Evolutionary conservation across 2,113 vertebrate genomes (phyloP), one percentile per base, ranked within the genome.

Genomic region (Pollachius pollachius): DNA sequence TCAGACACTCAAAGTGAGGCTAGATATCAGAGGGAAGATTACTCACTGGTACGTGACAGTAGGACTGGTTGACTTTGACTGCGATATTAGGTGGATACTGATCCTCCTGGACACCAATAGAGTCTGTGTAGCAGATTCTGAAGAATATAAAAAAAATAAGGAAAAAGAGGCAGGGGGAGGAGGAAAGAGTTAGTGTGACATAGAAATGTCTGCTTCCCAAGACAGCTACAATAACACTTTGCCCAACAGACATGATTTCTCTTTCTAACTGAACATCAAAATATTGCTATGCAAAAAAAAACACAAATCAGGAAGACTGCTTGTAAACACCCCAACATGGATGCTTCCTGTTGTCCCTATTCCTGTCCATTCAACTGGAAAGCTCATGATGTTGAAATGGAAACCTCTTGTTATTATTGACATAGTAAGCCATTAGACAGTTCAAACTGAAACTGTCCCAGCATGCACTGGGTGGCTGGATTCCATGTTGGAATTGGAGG

Each of bases 41-140:
- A 84, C 96, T 94, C 80, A 99, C 97, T 70, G 97, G 97, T 71
- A 99, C 97, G 0, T 97, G 98, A 93, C 97, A 99, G 90, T 97
- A 98, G 80, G 95, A 97, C 83, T 98, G 96, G 86, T 99, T 99
- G 74, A 99, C 97, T 91, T 97, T 99, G 77, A 99, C 95, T 0
- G 97, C 96, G 2, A 99, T 95, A 87, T 99, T 97, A 8, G 97
- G 97, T 17, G 97, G 97, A 86, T 99, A 99, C 85, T 99, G 97
- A 86, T 99, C 97, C 88, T 99, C 97, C 88, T 99, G 96, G 27
- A 95, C 93, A 72, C 93, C 93, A 67, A 94, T 96, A 37, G 95
- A 94, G 82, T 99, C 96, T 68, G 97, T 95, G 91, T 99, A 98
- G 85, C 97, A 98, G 90, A 99, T 98, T 89, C 97, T 99, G 89